Percentiles rank a stretch among this genome's conserved stretches.
Conservation (phyloP, 2,797 vertebrate species). For the Melanotaenia nigrans region DNA sequence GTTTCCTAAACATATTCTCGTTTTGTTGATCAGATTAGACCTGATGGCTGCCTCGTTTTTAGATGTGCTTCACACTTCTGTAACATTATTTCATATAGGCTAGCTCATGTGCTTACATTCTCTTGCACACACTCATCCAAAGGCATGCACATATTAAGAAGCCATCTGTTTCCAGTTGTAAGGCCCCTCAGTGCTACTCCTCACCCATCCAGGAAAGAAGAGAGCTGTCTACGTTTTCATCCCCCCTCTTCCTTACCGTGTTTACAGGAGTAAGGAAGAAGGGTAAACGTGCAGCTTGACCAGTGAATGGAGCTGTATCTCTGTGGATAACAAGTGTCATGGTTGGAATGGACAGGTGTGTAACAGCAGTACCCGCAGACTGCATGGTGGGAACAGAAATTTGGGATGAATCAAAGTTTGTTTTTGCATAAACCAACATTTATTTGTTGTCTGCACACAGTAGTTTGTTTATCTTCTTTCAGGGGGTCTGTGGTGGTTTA, state of each 20-base stretch:
- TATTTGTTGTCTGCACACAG: conserved; percentile 60
- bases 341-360: conserved; percentile 74
- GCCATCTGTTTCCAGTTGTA: conserved; percentile 87
- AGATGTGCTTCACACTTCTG: conserved; percentile 34
- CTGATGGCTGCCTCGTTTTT: conserved; percentile 40
- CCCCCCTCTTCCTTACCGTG: conserved; percentile 56
- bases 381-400: conserved; percentile 43
- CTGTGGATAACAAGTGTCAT: conserved; percentile 10
- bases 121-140: conserved; percentile 54
- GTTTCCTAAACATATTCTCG: conserved; percentile 24
- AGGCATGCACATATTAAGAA: conserved; percentile 72
- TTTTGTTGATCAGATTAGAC: conserved; percentile 11
- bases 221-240: conserved; percentile 77
- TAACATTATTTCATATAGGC: conserved; percentile 48
- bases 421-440: conserved; percentile 67
- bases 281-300: conserved; percentile 43
- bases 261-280: conserved; percentile 51
- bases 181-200: conserved; percentile 69
- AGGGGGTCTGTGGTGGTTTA: conserved; percentile 46
- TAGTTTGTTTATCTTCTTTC: conserved; percentile 68
- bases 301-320: conserved; percentile 26
- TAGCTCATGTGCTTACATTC: conserved; percentile 33
- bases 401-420: conserved; percentile 62
- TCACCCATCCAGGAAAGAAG: conserved; percentile 76
- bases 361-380: conserved; percentile 57